Conservation (phyloP, 2,888 invertebrate genomes). For the Tetheella fluctuosa region DNA sequence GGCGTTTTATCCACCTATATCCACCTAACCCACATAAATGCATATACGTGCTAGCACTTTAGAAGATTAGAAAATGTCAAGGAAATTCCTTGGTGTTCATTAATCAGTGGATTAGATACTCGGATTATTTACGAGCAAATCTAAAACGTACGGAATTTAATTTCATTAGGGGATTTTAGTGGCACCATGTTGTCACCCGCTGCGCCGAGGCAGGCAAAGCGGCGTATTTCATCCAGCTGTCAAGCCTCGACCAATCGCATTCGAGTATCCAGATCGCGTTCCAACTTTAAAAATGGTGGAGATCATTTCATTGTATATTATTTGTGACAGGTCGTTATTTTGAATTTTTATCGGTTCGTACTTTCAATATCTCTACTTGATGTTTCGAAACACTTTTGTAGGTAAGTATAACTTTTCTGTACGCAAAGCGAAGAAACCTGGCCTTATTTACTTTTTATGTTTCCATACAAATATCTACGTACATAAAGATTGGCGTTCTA, state of each 20-base stretch:
- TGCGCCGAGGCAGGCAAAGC: conserved; percentile 68
- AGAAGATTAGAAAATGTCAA: conserved; percentile 54
- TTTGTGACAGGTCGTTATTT: conserved; percentile 84
- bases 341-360: conserved; percentile 73
- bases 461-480: conserved; percentile 34
- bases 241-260: conserved; percentile 71
- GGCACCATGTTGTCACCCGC: conserved; percentile 81
- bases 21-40: conserved; percentile 16
- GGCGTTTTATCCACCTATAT: background rate
- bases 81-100: conserved; percentile 66
- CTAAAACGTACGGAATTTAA: conserved; percentile 83
- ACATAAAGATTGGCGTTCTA: conserved; percentile 72
- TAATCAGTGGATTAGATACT: conserved; percentile 83
- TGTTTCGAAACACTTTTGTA: conserved; percentile 26
- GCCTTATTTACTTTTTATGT: background rate
- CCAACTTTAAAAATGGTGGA: conserved; percentile 80
- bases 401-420: conserved; percentile 31
- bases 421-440: background rate
- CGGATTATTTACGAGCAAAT: conserved; percentile 80
- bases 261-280: conserved; percentile 59
- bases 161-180: conserved; percentile 82
- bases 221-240: conserved; percentile 82
- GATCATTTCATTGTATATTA: conserved; percentile 84
- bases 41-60: conserved; percentile 37
- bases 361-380: conserved; percentile 61